Evolutionary conservation across 2,888 invertebrate genomes (phyloP).

Genomic region (Trisateles emortualis): DNA sequence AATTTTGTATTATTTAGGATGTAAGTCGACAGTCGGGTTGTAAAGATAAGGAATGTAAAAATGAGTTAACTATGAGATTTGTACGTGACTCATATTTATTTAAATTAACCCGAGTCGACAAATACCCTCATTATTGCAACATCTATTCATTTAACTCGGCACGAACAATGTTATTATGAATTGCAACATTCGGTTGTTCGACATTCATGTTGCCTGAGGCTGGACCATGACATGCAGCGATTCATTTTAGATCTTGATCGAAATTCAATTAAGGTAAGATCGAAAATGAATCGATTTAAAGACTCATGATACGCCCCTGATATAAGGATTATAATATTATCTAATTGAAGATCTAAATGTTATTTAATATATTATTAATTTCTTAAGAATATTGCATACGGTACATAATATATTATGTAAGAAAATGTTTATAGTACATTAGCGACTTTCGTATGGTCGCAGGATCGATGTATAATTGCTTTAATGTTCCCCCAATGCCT

Average conservation of each 20-base stretch:
- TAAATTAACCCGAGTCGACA: not conserved
- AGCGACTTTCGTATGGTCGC: constrained; percentile 42
- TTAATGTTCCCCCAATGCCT: constrained; percentile 65
- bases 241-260: too few relatives aligned
- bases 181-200: not conserved
- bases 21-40: not conserved
- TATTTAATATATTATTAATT: not conserved
- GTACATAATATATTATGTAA: constrained; percentile 28
- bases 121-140: not conserved
- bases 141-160: not conserved
- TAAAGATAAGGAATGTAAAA: not conserved
- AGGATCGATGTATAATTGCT: constrained; percentile 60
- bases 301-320: too few relatives aligned
- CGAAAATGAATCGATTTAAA: too few relatives aligned
- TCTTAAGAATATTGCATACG: constrained; percentile 8
- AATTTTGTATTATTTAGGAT: not conserved
- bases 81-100: constrained; percentile 2
- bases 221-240: too few relatives aligned
- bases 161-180: not conserved
- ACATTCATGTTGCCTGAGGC: too few relatives aligned
- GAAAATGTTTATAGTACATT: constrained; percentile 32
- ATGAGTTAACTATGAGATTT: not conserved
- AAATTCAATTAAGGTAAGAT: too few relatives aligned
- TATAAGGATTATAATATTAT: too few relatives aligned
- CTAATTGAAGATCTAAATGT: too few relatives aligned